Conservation (phyloP, 2,888 invertebrate species). For the Archaeoteleia sp. region DNA sequence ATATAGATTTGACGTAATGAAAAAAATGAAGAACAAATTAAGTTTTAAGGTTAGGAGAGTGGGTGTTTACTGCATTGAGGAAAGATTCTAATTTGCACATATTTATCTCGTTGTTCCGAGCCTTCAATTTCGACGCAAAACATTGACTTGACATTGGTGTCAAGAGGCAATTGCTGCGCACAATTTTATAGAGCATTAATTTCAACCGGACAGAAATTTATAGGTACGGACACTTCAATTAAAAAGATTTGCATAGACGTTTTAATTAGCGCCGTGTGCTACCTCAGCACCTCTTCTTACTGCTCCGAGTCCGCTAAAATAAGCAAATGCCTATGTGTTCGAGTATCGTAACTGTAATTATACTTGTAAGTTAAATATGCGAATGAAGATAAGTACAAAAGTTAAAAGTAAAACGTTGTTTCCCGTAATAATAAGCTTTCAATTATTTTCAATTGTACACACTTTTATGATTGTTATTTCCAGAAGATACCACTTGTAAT, state of each 20-base stretch:
- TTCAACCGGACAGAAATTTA: conserved; percentile 53
- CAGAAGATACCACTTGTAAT: too few species aligned
- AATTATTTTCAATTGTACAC: conserved; percentile 13
- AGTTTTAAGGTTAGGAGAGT: too few species aligned
- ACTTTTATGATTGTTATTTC: too few species aligned
- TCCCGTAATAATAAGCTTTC: conserved; percentile 18
- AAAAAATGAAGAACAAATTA: too few species aligned
- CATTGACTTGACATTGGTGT: too few species aligned
- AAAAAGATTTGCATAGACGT: conserved; percentile 57
- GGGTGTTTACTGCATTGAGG: too few species aligned
- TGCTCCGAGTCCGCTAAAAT: conserved; percentile 3
- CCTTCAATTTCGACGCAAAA: too few species aligned
- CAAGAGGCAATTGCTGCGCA: conserved; percentile 2
- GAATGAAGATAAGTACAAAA: conserved; percentile 10
- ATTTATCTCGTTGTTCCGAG: too few species aligned
- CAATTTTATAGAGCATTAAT: conserved; percentile 59
- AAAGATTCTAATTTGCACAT: too few species aligned
- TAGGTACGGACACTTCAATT: conserved; percentile 55
- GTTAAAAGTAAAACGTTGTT: neutral
- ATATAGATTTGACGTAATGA: too few species aligned
- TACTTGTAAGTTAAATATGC: conserved; percentile 7
- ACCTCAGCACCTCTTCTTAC: neutral
- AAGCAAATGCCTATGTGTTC: conserved; percentile 1
- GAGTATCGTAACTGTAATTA: conserved; percentile 9
- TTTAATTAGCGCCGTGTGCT: conserved; percentile 58